phyloP scores from a whole-genome alignment of 1,140 invertebrate genomes.

The Megalopta genalis region DNA sequence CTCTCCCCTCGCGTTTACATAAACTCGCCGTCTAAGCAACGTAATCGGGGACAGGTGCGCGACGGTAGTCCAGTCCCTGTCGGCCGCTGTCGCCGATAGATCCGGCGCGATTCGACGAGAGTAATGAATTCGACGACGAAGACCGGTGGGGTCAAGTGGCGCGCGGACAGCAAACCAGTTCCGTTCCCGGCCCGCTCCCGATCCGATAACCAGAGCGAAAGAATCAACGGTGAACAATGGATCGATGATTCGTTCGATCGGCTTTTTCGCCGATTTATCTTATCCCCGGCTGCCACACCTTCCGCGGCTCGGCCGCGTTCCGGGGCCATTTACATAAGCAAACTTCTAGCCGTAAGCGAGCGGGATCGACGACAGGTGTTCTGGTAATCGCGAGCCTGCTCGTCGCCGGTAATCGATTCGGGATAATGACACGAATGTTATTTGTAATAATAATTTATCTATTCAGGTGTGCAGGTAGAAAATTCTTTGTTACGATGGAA shows the following conservation, averaged over 20 bases:
- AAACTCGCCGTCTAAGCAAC: constrained; percentile 59
- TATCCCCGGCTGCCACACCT: background rate
- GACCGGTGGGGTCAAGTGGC: background rate
- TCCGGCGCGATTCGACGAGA: background rate
- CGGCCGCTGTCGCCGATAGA: background rate
- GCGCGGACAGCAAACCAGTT: background rate
- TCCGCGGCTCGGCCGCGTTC: background rate
- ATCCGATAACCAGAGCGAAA: background rate
- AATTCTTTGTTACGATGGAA: too few species aligned
- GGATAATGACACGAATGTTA: too few species aligned
- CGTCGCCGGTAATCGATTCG: background rate
- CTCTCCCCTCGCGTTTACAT: constrained; percentile 64
- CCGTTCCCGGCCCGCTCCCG: background rate
- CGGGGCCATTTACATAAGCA: constrained; percentile 52
- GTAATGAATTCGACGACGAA: constrained; percentile 2
- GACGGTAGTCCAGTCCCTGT: background rate
- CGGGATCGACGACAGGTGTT: constrained; percentile 18
- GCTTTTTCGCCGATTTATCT: background rate
- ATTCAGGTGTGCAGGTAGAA: too few species aligned
- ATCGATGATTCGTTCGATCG: background rate
- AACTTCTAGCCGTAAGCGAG: constrained; percentile 19
- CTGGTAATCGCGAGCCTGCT: constrained; percentile 14
- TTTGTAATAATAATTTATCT: too few species aligned
- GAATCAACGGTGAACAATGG: background rate
- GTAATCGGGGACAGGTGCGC: constrained; percentile 51